These are phyloP conservation scores for Drosophila paramelanica DNA, from an alignment of 2,888 invertebrate species.

Conservation along the genomic window DNA sequence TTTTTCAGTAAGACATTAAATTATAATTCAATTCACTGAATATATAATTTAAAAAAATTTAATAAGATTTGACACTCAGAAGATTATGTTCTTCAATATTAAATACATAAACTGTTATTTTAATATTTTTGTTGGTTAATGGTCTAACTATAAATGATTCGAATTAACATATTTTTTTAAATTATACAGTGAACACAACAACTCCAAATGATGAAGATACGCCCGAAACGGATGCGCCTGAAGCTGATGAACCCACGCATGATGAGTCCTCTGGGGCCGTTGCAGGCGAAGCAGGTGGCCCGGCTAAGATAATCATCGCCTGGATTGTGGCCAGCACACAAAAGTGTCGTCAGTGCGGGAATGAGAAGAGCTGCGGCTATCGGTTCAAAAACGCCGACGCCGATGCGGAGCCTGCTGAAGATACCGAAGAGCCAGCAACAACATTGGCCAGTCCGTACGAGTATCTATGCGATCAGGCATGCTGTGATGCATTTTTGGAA, in stretches of 20 bases:
- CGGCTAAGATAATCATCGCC: conserved; percentile 82
- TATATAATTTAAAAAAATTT: too few relatives aligned
- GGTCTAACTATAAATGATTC: not conserved
- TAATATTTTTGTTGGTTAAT: too few relatives aligned
- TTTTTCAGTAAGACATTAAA: too few relatives aligned
- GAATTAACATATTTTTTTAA: not conserved
- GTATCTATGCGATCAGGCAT: conserved; percentile 86
- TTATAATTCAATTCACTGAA: too few relatives aligned
- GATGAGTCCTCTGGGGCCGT: conserved; percentile 84
- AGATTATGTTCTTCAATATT: too few relatives aligned
- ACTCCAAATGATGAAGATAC: conserved; percentile 75
- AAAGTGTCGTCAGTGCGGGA: conserved; percentile 79
- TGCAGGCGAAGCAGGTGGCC: conserved; percentile 79
- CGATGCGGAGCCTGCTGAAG: conserved; percentile 4
- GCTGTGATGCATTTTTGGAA: conserved; percentile 86
- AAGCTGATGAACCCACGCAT: conserved; percentile 77
- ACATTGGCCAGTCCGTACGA: conserved; percentile 71
- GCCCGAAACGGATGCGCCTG: conserved; percentile 55
- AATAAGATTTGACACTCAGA: too few relatives aligned
- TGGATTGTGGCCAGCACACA: conserved; percentile 79
- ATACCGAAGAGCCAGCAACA: conserved; percentile 13
- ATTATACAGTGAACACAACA: conserved; percentile 8
- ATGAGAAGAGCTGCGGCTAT: conserved; percentile 80
- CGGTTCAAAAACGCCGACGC: conserved; percentile 84
- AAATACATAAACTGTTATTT: too few relatives aligned